Conservation (phyloP, 1,140 invertebrate species). For the Cardiocondyla obscurior region DNA sequence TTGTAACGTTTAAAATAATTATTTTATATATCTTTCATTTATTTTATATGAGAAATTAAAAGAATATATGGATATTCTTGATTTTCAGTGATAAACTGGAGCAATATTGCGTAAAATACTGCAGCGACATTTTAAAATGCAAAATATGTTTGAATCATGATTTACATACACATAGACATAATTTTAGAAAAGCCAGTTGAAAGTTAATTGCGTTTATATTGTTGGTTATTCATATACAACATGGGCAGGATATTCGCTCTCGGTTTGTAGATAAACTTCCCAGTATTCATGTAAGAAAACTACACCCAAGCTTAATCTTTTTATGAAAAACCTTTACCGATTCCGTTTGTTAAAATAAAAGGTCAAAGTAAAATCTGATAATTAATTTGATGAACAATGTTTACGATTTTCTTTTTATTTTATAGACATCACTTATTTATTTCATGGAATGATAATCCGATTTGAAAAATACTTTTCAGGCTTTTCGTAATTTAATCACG, state of each 20-base stretch:
- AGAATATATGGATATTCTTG: neutral
- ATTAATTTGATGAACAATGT: neutral
- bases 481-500: no score
- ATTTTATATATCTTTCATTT: neutral
- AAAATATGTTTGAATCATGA: neutral
- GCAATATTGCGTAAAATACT: neutral
- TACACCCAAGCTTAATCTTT: neutral
- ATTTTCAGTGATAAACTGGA: neutral
- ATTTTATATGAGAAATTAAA: neutral
- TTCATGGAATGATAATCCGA: neutral
- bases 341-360: neutral
- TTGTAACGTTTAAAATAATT: neutral
- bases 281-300: neutral
- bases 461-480: no score
- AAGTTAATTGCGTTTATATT: conserved; percentile 3
- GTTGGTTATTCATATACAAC: conserved; percentile 7
- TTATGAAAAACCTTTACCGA: neutral
- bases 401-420: conserved; percentile 7
- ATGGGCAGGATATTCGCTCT: neutral
- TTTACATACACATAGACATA: neutral
- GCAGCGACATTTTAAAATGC: neutral
- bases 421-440: neutral
- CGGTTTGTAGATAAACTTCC: neutral
- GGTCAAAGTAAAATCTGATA: neutral
- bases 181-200: neutral